Evolutionary conservation across 2,888 invertebrate species (phyloP), one percentile per base, ranked within the genome.

Genomic region (Exephanes ischioxanthus): DNA sequence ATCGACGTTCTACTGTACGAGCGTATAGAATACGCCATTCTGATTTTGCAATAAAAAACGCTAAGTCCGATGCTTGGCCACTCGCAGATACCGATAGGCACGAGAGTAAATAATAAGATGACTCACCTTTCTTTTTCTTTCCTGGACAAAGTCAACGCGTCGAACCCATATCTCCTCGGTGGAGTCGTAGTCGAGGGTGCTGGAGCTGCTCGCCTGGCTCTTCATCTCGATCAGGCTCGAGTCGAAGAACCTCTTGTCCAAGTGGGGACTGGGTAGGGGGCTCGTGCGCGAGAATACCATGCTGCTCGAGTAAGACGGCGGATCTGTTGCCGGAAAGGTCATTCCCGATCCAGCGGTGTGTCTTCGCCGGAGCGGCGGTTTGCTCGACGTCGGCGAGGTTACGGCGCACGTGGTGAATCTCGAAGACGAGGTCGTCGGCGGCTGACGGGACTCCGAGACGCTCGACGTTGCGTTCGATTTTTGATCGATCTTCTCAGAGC

Each of bases 241-340:
- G 94, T 97, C 97, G 92, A 97, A 97, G 95, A 97, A 98, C 87
- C 96, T 95, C 91, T 97, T 97, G 94, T 97, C 97, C 87, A 96
- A 95, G 94, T 97, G 97, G 2, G 96, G 96, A 91, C 95, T 95
- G 37, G 94, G 94, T 84, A 95, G 90, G 2, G 95, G 95, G 61
- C 95, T 94, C 68, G 94, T 93, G 77, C 93, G 91, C 45, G 93
- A 93, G 82, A 94, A 93, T 53, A 93, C 91, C 93, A 93, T 93
- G 82, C 94, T 93, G 87, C 86, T 91, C n/a, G 93, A 93, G 81
- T 93, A 92, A 6, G 90, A 91, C n/a, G 94, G 94, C 3, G 93
- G 93, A 89, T 94, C 94, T 19, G 93, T 93, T 1, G 93, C 94
- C 3, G 93, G 93, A 86, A 94, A 94, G 3, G 93, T 92, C 94